Conservation (phyloP, 2,797 vertebrate genomes). For the Linurgus olivaceus region DNA sequence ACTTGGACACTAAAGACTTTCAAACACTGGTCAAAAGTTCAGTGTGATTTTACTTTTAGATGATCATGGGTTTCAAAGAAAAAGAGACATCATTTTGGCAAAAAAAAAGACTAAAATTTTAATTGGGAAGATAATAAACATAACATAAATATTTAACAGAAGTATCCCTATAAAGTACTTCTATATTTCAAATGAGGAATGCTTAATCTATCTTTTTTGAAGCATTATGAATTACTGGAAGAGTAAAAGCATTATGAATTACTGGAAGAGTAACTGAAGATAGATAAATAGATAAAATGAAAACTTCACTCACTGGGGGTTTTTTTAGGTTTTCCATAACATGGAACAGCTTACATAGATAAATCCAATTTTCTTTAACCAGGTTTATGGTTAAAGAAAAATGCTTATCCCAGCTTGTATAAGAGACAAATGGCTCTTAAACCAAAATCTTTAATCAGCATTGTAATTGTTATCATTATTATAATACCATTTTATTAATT, state of each 20-base stretch:
- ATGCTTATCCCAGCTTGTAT: neutral
- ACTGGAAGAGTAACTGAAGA: neutral
- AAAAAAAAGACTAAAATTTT: neutral
- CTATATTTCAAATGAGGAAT: neutral
- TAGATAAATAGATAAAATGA: neutral
- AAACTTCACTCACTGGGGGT: neutral
- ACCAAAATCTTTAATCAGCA: neutral
- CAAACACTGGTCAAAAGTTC: neutral
- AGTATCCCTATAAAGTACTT: no score
- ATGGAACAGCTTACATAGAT: neutral
- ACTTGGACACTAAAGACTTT: neutral
- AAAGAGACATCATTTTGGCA: neutral
- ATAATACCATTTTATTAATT: neutral
- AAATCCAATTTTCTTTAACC: neutral
- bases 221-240: neutral
- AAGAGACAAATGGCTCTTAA: neutral
- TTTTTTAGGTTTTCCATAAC: neutral
- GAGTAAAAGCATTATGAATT: neutral
- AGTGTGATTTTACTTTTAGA: neutral
- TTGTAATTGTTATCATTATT: neutral
- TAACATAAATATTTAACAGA: no score
- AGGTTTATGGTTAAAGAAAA: neutral
- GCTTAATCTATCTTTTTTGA: neutral
- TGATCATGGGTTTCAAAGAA: neutral
- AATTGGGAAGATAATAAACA: neutral